Conservation (phyloP, 2,113 vertebrate species). For the Embiotoca jacksoni region DNA sequence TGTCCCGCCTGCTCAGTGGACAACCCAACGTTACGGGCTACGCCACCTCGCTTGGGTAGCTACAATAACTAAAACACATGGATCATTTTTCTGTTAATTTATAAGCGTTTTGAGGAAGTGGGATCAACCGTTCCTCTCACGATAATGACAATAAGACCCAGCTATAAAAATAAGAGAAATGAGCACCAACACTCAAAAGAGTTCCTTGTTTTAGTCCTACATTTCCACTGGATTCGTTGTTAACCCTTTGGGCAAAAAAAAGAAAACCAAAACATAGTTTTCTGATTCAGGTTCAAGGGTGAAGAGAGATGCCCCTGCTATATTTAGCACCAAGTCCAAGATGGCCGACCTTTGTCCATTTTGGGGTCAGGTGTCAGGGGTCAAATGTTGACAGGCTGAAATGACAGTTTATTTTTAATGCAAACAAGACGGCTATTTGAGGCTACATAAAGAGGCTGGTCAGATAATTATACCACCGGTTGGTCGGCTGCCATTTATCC, state of each 20-base stretch:
- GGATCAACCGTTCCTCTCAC: too few species aligned
- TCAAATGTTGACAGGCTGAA: conserved; percentile 69
- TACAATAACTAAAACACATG: too few species aligned
- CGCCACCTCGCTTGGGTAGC: too few species aligned
- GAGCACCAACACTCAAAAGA: neutral
- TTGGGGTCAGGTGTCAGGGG: conserved; percentile 69
- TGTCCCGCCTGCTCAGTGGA: too few species aligned
- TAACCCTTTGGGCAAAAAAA: neutral
- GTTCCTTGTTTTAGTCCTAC: neutral
- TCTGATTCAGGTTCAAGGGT: conserved; percentile 66
- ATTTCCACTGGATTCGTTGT: neutral
- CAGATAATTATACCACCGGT: conserved; percentile 78
- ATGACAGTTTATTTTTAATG: conserved; percentile 81
- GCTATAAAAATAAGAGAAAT: too few species aligned
- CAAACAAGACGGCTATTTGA: conserved; percentile 80
- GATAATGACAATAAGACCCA: too few species aligned
- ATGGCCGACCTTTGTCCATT: conserved; percentile 59
- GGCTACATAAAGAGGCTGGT: conserved; percentile 75
- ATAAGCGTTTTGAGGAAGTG: too few species aligned
- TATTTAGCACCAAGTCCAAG: conserved; percentile 71
- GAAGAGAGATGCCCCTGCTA: conserved; percentile 36
- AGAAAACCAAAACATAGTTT: conserved; percentile 11
- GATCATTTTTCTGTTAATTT: too few species aligned
- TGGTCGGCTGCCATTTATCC: conserved; percentile 78
- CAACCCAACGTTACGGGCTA: too few species aligned